Base-by-base conservation (phyloP, 2,888 invertebrate species). In the Anaspis maculata region DNA sequence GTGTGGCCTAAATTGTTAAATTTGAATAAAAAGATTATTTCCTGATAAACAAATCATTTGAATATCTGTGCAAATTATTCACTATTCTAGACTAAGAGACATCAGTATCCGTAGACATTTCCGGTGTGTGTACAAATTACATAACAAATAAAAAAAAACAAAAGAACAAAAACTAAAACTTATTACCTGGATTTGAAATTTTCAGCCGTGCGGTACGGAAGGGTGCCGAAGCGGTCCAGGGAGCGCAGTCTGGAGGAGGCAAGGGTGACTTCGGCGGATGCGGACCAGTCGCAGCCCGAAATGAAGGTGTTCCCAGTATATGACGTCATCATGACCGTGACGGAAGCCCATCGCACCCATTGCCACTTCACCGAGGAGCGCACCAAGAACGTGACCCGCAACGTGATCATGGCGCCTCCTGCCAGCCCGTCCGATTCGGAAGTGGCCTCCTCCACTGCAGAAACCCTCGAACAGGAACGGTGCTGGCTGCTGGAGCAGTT, bases 161-260 rank as follows among this genome's bases (percentile, higher is more conserved):
- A n/a, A n/a, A n/a, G n/a, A n/a, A n/a, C n/a, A n/a, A n/a, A n/a
- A n/a, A n/a, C n/a, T n/a, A n/a, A n/a, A n/a, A n/a, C n/a, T n/a
- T n/a, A n/a, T n/a, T n/a, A n/a, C n/a, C n/a, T n/a, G n/a, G n/a
- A n/a, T n/a, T n/a, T n/a, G 30, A 40, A 46, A 54, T 46, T 68
- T 68, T 25, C 71, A 92, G 92, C 94, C 60, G 95, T 95, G 45
- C 76, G 95, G 61, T 96, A 96, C 74, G 95, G 96, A 48, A 78
- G 95, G 46, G 94, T 94, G 52, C 95, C 96, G 44, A 96, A 95
- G 68, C 75, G 92, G 53, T 81, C 90, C 39, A 77, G 91, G 51
- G 92, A 91, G 65, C 75, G 82, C 45, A 80, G 76, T 58, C 67
- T 69, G 19, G 73, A 74, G 36, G 77, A 67, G 39, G 62, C 71